Conservation (phyloP, 2,888 invertebrate species). For the Idaea straminata region DNA sequence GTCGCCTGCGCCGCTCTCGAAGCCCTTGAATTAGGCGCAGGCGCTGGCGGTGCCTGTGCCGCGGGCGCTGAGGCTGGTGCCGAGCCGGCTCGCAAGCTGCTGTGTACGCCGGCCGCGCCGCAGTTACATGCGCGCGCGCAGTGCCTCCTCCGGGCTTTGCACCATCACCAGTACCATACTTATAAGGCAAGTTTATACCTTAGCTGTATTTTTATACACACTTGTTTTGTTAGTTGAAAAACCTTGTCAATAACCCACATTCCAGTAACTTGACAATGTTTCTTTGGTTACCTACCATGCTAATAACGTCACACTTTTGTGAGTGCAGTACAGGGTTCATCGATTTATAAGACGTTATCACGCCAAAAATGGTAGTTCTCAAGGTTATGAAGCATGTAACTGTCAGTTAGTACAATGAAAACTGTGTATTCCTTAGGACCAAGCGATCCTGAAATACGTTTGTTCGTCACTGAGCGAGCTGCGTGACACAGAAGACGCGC, state of each 20-base stretch:
- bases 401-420: neutral
- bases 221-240: too few relatives aligned
- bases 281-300: too few relatives aligned
- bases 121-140: slow-evolving; percentile 82
- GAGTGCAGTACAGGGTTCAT: too few relatives aligned
- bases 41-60: slow-evolving; percentile 39
- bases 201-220: too few relatives aligned
- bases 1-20: slow-evolving; percentile 71
- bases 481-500: slow-evolving; percentile 81
- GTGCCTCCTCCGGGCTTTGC: slow-evolving; percentile 89
- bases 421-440: slow-evolving; percentile 79
- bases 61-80: slow-evolving; percentile 55
- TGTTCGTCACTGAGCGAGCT: slow-evolving; percentile 83
- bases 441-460: slow-evolving; percentile 90
- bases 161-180: slow-evolving; percentile 88
- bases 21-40: slow-evolving; percentile 64
- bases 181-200: slow-evolving; percentile 82
- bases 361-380: too few relatives aligned
- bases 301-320: too few relatives aligned
- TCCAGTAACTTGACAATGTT: too few relatives aligned
- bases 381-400: too few relatives aligned
- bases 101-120: slow-evolving; percentile 69
- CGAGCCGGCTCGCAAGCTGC: slow-evolving; percentile 59
- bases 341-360: too few relatives aligned
- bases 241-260: too few relatives aligned